Evolutionary conservation across 2,797 vertebrate genomes (phyloP).

Genomic region (Zalophus californianus): DNA sequence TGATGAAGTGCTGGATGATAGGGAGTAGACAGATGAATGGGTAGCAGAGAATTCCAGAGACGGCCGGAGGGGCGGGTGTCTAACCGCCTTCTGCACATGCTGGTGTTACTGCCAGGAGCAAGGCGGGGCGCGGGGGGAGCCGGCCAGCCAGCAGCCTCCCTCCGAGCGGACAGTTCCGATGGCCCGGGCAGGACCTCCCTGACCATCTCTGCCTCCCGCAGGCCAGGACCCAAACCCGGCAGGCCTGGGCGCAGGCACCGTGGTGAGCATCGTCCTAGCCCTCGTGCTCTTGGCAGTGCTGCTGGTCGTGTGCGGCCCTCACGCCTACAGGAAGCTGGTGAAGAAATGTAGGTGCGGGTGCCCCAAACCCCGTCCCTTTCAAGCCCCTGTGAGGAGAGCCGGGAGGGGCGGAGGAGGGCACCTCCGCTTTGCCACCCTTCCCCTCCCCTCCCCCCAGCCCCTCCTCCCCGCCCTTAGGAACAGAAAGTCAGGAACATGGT

Average conservation of each 20-base stretch:
- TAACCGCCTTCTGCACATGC: neutral
- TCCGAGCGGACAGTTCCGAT: neutral
- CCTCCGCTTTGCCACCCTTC: neutral
- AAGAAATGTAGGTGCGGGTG: conserved; percentile 86
- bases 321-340: conserved; percentile 83
- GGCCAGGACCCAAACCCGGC: conserved; percentile 69
- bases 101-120: too few species aligned
- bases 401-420: neutral
- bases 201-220: neutral
- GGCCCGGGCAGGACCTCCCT: neutral
- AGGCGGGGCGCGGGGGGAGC: neutral
- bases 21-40: neutral
- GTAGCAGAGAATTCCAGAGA: neutral
- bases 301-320: conserved; percentile 81
- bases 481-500: neutral
- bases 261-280: conserved; percentile 84
- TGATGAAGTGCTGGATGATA: neutral
- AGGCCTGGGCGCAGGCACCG: neutral
- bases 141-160: rapidly evolving
- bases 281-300: conserved; percentile 83
- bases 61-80: neutral
- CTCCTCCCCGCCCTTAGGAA: neutral
- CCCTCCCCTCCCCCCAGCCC: neutral
- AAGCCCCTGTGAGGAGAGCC: neutral
- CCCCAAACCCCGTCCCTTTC: neutral